A percentile compares a stretch with the other conserved stretches of the same genome.
These are phyloP conservation scores for Chaetorhynchus papuensis DNA, from an alignment of 2,113 vertebrate species.

Conservation along the genomic window DNA sequence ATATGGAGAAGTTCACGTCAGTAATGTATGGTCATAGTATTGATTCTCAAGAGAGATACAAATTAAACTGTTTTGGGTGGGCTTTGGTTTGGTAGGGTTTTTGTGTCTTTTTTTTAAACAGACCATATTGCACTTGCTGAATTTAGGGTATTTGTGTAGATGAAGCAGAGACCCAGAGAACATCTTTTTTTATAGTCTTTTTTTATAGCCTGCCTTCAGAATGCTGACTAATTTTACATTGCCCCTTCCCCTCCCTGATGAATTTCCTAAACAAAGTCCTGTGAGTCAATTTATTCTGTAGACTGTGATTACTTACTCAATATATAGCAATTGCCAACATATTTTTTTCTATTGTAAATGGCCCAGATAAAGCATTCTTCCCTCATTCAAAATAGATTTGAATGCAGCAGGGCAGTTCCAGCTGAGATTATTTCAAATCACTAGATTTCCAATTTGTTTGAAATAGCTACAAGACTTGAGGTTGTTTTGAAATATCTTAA, in stretches of 20 bases:
- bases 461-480: background rate
- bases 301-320: background rate
- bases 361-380: background rate
- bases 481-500: background rate
- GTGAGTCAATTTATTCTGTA: background rate
- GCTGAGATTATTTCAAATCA: background rate
- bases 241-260: background rate
- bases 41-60: background rate
- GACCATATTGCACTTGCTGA: background rate
- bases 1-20: background rate
- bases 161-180: background rate
- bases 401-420: background rate
- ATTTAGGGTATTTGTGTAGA: background rate
- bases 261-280: background rate
- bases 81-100: background rate
- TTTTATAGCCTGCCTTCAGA: background rate
- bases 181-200: background rate
- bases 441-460: background rate
- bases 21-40: background rate
- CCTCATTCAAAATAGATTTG: background rate
- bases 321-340: background rate
- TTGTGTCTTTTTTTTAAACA: background rate
- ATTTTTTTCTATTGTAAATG: background rate
- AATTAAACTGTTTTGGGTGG: background rate
- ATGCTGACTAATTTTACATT: background rate